These are phyloP conservation scores for Hippocampus comes DNA, from an alignment of 2,113 vertebrate genomes.

Conservation along the genomic window DNA sequence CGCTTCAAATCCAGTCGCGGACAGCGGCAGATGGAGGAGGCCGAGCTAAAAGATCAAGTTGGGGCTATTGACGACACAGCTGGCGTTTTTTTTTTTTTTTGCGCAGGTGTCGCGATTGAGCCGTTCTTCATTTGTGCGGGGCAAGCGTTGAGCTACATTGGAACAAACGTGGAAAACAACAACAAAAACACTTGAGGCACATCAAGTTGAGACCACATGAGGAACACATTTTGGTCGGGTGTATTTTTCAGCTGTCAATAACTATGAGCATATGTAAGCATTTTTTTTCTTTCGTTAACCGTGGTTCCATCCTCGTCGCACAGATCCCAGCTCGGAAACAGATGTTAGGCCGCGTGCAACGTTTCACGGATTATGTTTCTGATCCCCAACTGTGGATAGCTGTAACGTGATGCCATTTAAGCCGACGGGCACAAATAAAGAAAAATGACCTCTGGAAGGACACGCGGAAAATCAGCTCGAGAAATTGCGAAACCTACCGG, in stretches of 20 bases:
- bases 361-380: constrained; percentile 16
- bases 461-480: neutral
- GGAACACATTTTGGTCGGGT: neutral
- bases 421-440: neutral
- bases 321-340: neutral
- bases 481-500: neutral
- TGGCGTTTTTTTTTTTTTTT: neutral
- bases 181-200: neutral
- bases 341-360: neutral
- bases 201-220: too few relatives aligned
- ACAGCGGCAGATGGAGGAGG: constrained; percentile 42
- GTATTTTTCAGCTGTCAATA: neutral
- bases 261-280: neutral
- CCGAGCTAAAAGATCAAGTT: constrained; percentile 6
- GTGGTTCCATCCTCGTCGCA: neutral
- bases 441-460: constrained; percentile 1
- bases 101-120: neutral
- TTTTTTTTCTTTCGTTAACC: neutral
- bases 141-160: neutral
- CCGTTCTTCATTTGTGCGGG: neutral
- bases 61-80: neutral
- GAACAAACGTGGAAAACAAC: neutral
- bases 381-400: constrained; percentile 15
- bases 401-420: constrained; percentile 12
- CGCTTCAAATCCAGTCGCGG: neutral